These are phyloP conservation scores for Alentia gelatinosa DNA, from an alignment of 2,888 invertebrate genomes.

Conservation along the genomic window DNA sequence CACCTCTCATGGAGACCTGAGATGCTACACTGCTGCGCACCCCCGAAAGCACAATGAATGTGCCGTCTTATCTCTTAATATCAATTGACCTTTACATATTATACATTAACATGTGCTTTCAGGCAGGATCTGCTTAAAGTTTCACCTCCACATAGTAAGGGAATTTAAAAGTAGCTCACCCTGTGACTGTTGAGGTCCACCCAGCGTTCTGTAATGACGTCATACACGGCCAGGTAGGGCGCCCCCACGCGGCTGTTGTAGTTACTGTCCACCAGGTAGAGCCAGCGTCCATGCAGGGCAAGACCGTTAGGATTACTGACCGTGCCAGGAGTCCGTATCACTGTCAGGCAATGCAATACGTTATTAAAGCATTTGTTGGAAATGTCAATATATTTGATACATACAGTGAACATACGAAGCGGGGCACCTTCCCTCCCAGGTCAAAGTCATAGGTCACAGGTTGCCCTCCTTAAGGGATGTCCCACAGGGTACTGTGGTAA, in stretches of 20 bases:
- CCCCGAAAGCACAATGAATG: no score
- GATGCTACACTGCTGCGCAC: no score
- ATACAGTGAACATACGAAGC: no score
- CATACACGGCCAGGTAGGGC: slow-evolving; percentile 32
- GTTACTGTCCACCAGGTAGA: slow-evolving; percentile 58
- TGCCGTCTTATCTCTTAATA: background rate
- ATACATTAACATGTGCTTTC: background rate
- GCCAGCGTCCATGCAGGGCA: slow-evolving; percentile 2
- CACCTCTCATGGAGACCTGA: no score
- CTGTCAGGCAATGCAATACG: no score
- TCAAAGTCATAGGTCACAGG: no score
- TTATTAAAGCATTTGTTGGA: no score
- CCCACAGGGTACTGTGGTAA: no score
- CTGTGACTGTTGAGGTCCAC: background rate
- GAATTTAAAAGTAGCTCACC: background rate
- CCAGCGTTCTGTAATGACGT: background rate
- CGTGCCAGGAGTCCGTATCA: background rate
- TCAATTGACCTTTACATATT: background rate
- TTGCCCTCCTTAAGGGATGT: no score
- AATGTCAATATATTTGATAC: no score
- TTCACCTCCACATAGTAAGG: background rate
- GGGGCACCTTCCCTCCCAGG: no score
- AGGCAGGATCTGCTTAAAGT: no score
- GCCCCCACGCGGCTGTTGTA: slow-evolving; percentile 44
- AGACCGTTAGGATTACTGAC: slow-evolving; percentile 70